A percentile compares a stretch with the other conserved stretches of the same genome.
Conservation (phyloP, 2,113 vertebrate species). For the Platycercus adscitus region DNA sequence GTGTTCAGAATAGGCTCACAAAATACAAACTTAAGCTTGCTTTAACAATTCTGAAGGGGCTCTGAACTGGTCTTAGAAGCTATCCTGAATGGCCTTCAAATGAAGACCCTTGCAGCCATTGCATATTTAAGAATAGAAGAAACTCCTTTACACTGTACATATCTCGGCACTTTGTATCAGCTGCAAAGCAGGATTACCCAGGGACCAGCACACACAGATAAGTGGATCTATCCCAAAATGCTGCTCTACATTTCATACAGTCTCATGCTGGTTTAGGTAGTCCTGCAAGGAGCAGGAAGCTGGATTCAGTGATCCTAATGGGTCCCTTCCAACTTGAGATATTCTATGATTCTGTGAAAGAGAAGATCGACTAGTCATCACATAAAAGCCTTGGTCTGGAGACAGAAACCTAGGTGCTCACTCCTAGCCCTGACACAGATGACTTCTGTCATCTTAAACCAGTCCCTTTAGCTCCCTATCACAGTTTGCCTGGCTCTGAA, state of each 20-base stretch:
- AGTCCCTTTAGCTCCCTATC: neutral
- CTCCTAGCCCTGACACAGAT: neutral
- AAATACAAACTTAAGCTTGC: neutral
- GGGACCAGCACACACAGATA: neutral
- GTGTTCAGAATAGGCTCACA: conserved; percentile 4
- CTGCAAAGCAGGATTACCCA: neutral
- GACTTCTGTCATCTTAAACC: neutral
- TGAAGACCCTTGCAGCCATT: neutral
- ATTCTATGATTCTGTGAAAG: neutral
- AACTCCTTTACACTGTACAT: neutral
- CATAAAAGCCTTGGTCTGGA: neutral
- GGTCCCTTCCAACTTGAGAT: neutral
- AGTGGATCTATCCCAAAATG: neutral
- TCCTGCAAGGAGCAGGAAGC: neutral
- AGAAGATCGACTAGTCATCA: neutral
- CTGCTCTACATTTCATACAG: neutral
- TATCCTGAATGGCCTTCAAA: neutral
- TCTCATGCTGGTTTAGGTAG: neutral
- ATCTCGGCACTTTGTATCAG: neutral
- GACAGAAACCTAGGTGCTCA: neutral
- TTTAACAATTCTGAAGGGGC: neutral
- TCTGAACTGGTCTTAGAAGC: neutral
- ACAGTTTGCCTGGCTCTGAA: neutral
- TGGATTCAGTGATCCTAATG: neutral
- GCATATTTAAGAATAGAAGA: conserved; percentile 28